These are phyloP conservation scores for Chelonoidis abingdonii DNA, from an alignment of 2,113 vertebrate species.

Conservation along the genomic window DNA sequence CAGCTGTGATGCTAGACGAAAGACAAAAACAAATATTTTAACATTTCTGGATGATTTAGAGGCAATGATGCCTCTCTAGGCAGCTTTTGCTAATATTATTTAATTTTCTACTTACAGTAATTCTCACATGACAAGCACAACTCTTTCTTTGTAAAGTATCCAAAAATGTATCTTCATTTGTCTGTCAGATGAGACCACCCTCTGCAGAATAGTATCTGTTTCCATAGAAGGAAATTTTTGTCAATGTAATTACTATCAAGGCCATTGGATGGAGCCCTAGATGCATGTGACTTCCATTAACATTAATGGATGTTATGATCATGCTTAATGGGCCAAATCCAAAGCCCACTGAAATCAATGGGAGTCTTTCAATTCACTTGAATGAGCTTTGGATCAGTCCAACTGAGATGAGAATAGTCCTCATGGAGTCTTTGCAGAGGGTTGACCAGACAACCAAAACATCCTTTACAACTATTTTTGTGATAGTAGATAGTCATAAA, in stretches of 20 bases:
- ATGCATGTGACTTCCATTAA: neutral
- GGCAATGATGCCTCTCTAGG: neutral
- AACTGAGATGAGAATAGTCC: neutral
- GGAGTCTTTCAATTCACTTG: neutral
- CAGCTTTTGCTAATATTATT: neutral
- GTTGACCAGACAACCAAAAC: neutral
- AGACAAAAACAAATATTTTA: neutral
- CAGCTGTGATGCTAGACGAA: neutral
- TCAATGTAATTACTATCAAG: neutral
- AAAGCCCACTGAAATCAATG: neutral
- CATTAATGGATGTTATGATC: neutral
- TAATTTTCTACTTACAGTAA: neutral
- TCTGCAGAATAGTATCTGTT: neutral
- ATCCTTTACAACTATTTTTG: neutral
- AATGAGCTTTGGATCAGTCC: neutral
- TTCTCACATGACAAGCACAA: neutral
- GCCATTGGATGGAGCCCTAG: fast-evolving
- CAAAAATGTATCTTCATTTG: neutral
- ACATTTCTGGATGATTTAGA: neutral
- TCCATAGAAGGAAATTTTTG: neutral
- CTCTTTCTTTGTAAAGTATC: neutral
- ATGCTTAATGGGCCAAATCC: neutral
- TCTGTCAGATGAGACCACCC: neutral
- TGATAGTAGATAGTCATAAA: neutral
- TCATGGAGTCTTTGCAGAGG: neutral